Evolutionary conservation across 2,888 invertebrate genomes (phyloP).

Genomic region (Leptinotarsa peninsularis): DNA sequence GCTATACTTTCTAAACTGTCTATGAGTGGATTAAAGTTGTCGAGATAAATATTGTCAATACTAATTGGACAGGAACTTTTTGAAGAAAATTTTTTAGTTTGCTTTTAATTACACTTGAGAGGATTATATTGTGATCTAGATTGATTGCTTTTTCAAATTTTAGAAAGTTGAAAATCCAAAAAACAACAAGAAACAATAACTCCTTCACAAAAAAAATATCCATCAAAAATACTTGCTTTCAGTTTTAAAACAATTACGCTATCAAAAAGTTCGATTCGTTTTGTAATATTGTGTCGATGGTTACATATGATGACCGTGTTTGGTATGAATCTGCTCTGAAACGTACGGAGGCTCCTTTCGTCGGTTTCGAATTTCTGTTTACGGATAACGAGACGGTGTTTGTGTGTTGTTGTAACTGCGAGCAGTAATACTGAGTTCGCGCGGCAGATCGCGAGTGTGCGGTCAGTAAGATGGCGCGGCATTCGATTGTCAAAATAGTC

Average conservation of each 20-base stretch:
- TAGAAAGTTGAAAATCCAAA: no score
- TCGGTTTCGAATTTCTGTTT: constrained; percentile 29
- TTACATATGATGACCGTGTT: constrained; percentile 6
- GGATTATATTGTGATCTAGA: no score
- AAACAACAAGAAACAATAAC: neutral
- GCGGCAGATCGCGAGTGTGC: constrained; percentile 60
- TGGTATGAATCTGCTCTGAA: neutral
- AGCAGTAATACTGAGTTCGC: constrained; percentile 57
- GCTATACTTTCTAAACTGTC: no score
- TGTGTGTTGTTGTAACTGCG: constrained; percentile 50
- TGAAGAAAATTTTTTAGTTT: no score
- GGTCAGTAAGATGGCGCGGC: constrained; percentile 50
- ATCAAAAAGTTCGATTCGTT: neutral
- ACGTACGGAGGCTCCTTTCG: constrained; percentile 3
- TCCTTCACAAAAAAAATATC: neutral
- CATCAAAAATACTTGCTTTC: no score
- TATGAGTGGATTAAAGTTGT: no score
- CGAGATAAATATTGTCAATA: no score
- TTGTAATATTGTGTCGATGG: neutral
- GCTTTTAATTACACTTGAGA: no score
- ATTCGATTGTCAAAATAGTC: constrained; percentile 31
- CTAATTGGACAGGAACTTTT: no score
- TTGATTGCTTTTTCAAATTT: no score
- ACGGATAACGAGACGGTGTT: constrained; percentile 28
- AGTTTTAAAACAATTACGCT: neutral